Conservation (phyloP, 1,140 invertebrate species). For the Wiebesia pumilae region DNA sequence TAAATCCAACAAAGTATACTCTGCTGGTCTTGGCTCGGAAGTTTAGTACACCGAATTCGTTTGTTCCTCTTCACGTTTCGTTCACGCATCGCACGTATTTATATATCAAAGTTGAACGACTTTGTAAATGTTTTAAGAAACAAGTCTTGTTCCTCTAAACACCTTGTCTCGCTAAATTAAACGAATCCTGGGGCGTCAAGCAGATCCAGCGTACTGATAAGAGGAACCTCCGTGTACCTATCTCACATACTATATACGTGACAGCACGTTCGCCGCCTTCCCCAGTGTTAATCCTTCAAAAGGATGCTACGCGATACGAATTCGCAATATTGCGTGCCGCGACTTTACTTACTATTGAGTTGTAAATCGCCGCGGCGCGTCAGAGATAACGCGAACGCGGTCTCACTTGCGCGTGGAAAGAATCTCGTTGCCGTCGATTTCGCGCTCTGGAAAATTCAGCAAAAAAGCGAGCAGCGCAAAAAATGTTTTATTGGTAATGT, state of each 20-base stretch:
- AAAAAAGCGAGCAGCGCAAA: conserved; percentile 37
- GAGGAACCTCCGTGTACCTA: neutral
- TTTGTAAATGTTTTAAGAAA: conserved; percentile 25
- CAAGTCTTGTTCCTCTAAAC: neutral
- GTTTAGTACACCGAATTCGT: neutral
- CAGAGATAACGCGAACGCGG: conserved; percentile 16
- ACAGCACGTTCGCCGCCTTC: too few relatives aligned
- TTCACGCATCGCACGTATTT: neutral
- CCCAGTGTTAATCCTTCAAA: conserved; percentile 24
- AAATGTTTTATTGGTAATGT: conserved; percentile 56
- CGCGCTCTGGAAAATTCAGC: conserved; percentile 26
- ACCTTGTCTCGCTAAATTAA: conserved; percentile 37
- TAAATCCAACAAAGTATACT: neutral
- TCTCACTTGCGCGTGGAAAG: conserved; percentile 30
- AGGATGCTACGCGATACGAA: conserved; percentile 12
- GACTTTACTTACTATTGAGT: conserved; percentile 33
- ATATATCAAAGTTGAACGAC: conserved; percentile 31
- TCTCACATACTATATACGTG: too few relatives aligned
- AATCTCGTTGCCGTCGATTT: conserved; percentile 54
- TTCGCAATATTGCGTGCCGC: conserved; percentile 40
- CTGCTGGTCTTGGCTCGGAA: neutral
- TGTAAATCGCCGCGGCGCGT: conserved; percentile 39
- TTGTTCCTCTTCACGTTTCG: neutral
- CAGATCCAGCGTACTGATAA: conserved; percentile 43
- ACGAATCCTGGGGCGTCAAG: conserved; percentile 32